phyloP scores from a whole-genome alignment of 1,140 invertebrate species.

The Drosophila melanica region DNA sequence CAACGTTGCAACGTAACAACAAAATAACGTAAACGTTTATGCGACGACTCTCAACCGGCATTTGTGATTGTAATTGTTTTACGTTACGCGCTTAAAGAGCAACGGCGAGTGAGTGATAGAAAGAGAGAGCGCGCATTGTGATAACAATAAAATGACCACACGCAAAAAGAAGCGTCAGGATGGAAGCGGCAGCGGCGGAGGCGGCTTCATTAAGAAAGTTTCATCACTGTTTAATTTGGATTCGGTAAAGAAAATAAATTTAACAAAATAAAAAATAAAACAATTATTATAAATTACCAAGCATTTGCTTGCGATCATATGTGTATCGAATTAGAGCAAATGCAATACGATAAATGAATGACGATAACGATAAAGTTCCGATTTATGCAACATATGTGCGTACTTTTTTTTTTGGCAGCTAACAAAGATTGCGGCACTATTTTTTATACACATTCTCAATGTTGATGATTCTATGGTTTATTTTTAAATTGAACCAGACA shows the following conservation, averaged over 20 bases:
- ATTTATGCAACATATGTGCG: conserved; percentile 54
- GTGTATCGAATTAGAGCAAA: conserved; percentile 1
- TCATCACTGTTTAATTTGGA: conserved; percentile 94
- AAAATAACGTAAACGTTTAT: conserved; percentile 52
- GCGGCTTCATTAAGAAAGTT: conserved; percentile 93
- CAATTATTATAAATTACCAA: neutral
- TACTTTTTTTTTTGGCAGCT: conserved; percentile 25
- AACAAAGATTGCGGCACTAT: conserved; percentile 24
- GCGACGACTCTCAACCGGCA: conserved; percentile 49
- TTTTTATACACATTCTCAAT: conserved; percentile 27
- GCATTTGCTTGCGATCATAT: neutral
- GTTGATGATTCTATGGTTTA: conserved; percentile 82
- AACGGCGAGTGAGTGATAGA: conserved; percentile 12
- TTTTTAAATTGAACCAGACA: conserved; percentile 73
- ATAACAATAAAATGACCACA: conserved; percentile 87
- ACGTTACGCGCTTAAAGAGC: conserved; percentile 30
- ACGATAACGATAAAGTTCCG: neutral
- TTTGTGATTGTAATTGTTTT: conserved; percentile 58
- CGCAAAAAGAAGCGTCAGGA: conserved; percentile 91
- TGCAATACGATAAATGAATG: conserved; percentile 2
- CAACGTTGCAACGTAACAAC: conserved; percentile 44
- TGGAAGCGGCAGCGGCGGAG: conserved; percentile 84
- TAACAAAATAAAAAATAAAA: neutral
- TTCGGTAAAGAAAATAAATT: conserved; percentile 86
- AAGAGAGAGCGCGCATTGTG: conserved; percentile 31